These are phyloP conservation scores for Lysiphlebus fabarum DNA, from an alignment of 1,140 invertebrate genomes.

Conservation along the genomic window DNA sequence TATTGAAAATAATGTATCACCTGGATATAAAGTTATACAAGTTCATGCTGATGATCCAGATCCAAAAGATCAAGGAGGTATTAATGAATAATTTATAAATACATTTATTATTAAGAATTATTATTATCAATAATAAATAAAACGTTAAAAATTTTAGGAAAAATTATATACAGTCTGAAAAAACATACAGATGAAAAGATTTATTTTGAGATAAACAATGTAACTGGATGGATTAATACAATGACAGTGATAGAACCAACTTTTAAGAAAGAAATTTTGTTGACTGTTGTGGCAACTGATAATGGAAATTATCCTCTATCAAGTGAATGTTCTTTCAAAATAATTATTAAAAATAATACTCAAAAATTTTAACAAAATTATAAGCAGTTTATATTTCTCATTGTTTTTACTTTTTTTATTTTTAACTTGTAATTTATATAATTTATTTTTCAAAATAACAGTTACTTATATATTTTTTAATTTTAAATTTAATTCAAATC, in stretches of 20 bases:
- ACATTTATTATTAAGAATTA: too few relatives aligned
- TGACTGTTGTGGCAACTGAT: constrained; percentile 79
- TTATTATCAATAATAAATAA: too few relatives aligned
- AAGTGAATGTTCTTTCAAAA: constrained; percentile 84
- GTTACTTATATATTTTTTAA: too few relatives aligned
- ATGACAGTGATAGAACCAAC: constrained; percentile 73
- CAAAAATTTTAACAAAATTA: constrained; percentile 83
- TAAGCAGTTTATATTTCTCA: constrained; percentile 35
- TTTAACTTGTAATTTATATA: too few relatives aligned
- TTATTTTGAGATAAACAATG: constrained; percentile 74
- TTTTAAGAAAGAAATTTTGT: constrained; percentile 77
- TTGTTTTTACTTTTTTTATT: background rate
- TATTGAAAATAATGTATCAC: constrained; percentile 66
- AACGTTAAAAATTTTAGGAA: constrained; percentile 44
- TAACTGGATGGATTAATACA: constrained; percentile 72
- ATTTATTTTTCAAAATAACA: too few relatives aligned
- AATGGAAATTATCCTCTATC: constrained; percentile 80
- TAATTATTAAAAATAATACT: constrained; percentile 78
- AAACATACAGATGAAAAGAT: constrained; percentile 68
- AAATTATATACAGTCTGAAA: constrained; percentile 76
- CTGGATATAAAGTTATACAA: constrained; percentile 63
- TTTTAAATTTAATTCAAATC: too few relatives aligned
- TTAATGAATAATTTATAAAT: too few relatives aligned
- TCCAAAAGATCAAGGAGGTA: constrained; percentile 71
- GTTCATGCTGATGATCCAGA: constrained; percentile 62